These are phyloP conservation scores for Pyrrhia umbra DNA, from an alignment of 2,888 invertebrate genomes.

Conservation along the genomic window DNA sequence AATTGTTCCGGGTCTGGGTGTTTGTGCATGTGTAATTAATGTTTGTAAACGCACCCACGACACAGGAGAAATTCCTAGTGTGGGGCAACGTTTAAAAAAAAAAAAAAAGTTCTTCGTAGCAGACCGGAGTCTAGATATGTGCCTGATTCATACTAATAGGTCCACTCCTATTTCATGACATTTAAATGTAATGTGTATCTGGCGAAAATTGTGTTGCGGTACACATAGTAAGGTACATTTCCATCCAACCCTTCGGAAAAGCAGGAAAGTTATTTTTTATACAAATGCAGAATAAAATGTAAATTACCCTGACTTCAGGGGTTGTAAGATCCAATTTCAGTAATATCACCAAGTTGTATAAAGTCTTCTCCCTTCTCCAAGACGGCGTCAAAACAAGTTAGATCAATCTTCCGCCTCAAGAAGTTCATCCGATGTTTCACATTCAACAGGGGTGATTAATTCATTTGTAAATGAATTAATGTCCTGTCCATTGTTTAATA, in stretches of 20 bases:
- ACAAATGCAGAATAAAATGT: conserved; percentile 3
- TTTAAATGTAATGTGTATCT: not conserved
- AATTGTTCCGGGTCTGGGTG: too few relatives aligned
- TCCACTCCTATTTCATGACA: not conserved
- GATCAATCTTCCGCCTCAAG: conserved; percentile 19
- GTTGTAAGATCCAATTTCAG: conserved; percentile 20
- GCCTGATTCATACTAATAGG: not conserved
- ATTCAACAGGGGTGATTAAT: conserved; percentile 14
- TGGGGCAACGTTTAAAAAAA: too few relatives aligned
- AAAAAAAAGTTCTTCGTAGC: not conserved
- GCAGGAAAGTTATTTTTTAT: not conserved
- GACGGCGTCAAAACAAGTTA: conserved; percentile 25
- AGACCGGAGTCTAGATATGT: not conserved
- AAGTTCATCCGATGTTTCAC: conserved; percentile 12
- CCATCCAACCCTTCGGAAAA: not conserved
- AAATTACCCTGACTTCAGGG: conserved; percentile 13
- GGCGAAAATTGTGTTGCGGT: not conserved
- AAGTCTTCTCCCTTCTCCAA: conserved; percentile 9
- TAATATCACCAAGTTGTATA: conserved; percentile 32
- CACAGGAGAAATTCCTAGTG: too few relatives aligned
- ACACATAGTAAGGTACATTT: not conserved
- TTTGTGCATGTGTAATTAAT: too few relatives aligned
- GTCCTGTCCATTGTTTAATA: not conserved
- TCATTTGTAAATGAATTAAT: conserved; percentile 26
- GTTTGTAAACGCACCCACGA: too few relatives aligned